Conservation (phyloP, 2,797 vertebrate genomes). For the Eurystomus glaucurus region DNA sequence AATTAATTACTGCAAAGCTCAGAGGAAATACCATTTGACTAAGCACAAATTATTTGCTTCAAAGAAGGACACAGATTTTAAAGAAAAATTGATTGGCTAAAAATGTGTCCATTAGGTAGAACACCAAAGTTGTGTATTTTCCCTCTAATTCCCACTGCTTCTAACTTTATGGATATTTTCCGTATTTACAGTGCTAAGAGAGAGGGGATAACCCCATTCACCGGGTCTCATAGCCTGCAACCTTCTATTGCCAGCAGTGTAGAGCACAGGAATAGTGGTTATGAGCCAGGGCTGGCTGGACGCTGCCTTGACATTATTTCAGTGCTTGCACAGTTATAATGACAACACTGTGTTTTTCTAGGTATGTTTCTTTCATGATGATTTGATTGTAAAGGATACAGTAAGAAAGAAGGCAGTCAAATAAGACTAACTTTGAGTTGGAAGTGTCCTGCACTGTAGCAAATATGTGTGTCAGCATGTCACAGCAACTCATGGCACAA, state of each 20-base stretch:
- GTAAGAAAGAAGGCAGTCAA: background rate
- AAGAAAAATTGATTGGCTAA: rapidly evolving
- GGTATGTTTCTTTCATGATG: background rate
- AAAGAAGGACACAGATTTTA: background rate
- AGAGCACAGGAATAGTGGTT: background rate
- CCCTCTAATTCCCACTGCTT: background rate
- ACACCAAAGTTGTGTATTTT: background rate
- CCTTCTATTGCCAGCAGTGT: background rate
- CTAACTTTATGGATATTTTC: background rate
- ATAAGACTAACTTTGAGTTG: background rate
- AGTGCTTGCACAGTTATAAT: background rate
- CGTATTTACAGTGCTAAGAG: background rate
- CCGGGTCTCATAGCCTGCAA: background rate
- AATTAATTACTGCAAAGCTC: background rate
- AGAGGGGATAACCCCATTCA: background rate
- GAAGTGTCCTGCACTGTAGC: background rate
- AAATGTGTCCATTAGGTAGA: background rate
- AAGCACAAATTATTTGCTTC: background rate
- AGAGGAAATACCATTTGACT: background rate
- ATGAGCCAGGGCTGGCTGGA: background rate
- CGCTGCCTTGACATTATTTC: background rate
- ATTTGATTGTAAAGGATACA: background rate
- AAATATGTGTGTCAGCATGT: background rate
- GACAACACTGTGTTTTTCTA: background rate
- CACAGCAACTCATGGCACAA: background rate